Percentiles rank a stretch among this genome's conserved stretches.
These are phyloP conservation scores for Capitulum mitella DNA, from an alignment of 2,888 invertebrate genomes.

Conservation along the genomic window DNA sequence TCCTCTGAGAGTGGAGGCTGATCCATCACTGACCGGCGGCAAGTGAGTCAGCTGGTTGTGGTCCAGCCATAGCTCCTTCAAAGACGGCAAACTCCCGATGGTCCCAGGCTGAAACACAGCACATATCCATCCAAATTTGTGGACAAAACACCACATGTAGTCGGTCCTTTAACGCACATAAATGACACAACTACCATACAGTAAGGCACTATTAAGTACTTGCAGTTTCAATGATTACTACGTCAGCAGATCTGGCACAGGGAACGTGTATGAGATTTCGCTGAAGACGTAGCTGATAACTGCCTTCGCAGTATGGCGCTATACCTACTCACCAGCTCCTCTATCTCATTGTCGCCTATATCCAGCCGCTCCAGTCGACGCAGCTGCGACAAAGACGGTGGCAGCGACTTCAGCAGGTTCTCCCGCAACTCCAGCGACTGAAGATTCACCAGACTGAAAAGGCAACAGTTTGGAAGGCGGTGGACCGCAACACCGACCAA, in stretches of 20 bases:
- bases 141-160: no score
- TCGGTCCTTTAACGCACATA: no score
- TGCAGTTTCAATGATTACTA: no score
- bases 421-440: constrained; percentile 93
- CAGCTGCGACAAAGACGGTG: constrained; percentile 81
- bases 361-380: constrained; percentile 85
- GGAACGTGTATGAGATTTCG: no score
- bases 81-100: constrained; percentile 82
- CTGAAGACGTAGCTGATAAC: no score
- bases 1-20: background rate
- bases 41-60: constrained; percentile 91
- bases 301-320: no score
- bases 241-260: no score
- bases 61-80: constrained; percentile 96
- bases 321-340: constrained; percentile 74
- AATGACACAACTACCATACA: no score
- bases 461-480: no score
- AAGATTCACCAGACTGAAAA: constrained; percentile 48
- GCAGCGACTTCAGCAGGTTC: constrained; percentile 88
- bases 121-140: no score
- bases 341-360: constrained; percentile 96
- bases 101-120: constrained; percentile 85
- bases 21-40: constrained; percentile 61
- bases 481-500: no score
- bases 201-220: no score